phyloP scores from a whole-genome alignment of 2,113 vertebrate genomes.

The Brachyistius frenatus region DNA sequence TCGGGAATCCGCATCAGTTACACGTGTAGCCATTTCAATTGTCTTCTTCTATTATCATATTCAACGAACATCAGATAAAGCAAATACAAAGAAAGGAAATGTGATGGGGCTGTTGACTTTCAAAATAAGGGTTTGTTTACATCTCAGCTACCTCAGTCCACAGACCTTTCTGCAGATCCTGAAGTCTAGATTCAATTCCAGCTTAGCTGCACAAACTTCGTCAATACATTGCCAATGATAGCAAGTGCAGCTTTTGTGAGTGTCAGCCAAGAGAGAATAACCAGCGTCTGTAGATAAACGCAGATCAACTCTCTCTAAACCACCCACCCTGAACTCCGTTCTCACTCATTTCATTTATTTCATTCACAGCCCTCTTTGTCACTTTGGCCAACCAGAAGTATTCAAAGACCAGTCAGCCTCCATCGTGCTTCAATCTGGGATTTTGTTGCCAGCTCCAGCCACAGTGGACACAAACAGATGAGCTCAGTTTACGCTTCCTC shows the following conservation, averaged over 20 bases:
- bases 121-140: not conserved
- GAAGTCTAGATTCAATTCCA: not conserved
- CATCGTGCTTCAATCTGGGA: slow-evolving; percentile 25
- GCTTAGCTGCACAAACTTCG: not conserved
- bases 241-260: not conserved
- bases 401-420: slow-evolving; percentile 23
- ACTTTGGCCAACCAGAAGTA: not conserved
- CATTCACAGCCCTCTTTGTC: slow-evolving; percentile 29
- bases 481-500: slow-evolving; percentile 6
- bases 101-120: not conserved
- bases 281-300: slow-evolving; percentile 14
- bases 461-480: slow-evolving; percentile 1
- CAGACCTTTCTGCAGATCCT: not conserved
- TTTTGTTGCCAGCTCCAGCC: slow-evolving; percentile 26
- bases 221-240: slow-evolving; percentile 10
- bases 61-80: slow-evolving; percentile 26
- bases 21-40: slow-evolving; percentile 1
- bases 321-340: not conserved
- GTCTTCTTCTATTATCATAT: slow-evolving; percentile 9
- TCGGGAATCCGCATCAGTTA: not conserved
- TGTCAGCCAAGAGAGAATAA: slow-evolving; percentile 2
- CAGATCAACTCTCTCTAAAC: slow-evolving; percentile 17
- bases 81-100: slow-evolving; percentile 18
- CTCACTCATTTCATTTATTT: slow-evolving; percentile 3
- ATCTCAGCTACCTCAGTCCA: slow-evolving; percentile 3